Base-by-base conservation (phyloP, 1,140 invertebrate species). In the Atta colombica region DNA sequence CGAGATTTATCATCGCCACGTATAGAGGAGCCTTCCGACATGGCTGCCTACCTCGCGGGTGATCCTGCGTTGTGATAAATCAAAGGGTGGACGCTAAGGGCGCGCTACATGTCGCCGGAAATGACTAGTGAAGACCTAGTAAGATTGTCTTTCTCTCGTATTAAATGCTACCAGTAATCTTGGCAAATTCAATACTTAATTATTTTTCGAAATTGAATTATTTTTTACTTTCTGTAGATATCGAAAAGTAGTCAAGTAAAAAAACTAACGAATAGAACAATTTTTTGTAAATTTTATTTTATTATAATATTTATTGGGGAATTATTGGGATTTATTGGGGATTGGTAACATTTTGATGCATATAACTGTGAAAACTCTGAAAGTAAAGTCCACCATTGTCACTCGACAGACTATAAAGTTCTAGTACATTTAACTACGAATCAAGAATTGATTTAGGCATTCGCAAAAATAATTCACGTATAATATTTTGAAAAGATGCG, bases 311-410 rank as follows among this genome's bases (percentile, higher is more conserved):
- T 45, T 12, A 12, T 10, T 45, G 39, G 2, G 10, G 8, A 10
- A 10, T 8, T 45, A 12, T 10, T 98, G 97, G 0, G 97, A 97
- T 92, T 97, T 97, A 31, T 96, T 94, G 0, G 97, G 97, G 0
- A 96, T 97, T 0, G 97, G 97, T 5, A 97, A 91, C 1, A 97
- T 94, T 89, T 96, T 95, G 60, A 89, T 92, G 80, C 96, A 95
- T 87, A 97, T 96, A 0, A 95, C 96, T 51, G 94, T 95, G 92
- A 97, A 98, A 28, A 98, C 95, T 4, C 95, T 92, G 2, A 98
- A 95, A 10, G 96, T 97, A 0, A 96, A 96, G 5, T 95, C 93
- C 0, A 98, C 94, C 81, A 97, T 0, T 93, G 0, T 96, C 92
- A 0, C 95, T 93, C 88, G 95, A 92, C 74, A 95, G 92, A 7